Conservation (phyloP, 2,797 vertebrate species). For the Xenentodon cancila region DNA sequence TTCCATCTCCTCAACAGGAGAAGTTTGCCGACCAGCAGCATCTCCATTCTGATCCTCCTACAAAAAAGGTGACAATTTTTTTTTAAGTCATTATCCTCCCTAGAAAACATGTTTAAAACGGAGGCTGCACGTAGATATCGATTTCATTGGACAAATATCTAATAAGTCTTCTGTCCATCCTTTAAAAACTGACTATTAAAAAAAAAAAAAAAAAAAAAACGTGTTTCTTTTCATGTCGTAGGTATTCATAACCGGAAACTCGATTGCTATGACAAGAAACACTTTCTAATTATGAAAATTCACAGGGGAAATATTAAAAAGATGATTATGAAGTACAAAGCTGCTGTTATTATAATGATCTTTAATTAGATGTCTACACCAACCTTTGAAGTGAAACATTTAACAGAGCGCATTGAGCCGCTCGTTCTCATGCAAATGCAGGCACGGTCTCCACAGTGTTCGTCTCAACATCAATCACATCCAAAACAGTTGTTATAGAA, state of each 20-base stretch:
- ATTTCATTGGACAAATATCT: background rate
- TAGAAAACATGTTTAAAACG: background rate
- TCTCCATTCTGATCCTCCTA: conserved; percentile 60
- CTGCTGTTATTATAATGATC: conserved; percentile 53
- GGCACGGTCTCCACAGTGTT: conserved; percentile 29
- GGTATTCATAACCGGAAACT: conserved; percentile 46
- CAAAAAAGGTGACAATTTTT: conserved; percentile 17
- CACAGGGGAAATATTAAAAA: conserved; percentile 61
- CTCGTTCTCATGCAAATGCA: conserved; percentile 67
- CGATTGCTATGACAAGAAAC: conserved; percentile 50
- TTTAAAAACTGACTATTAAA: background rate
- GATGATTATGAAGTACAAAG: conserved; percentile 69
- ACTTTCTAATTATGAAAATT: conserved; percentile 54
- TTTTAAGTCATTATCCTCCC: background rate
- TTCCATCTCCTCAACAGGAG: conserved; percentile 30
- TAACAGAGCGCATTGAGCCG: conserved; percentile 34
- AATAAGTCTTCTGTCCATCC: background rate
- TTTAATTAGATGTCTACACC: conserved; percentile 68
- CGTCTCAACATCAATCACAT: conserved; percentile 32
- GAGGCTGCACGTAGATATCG: background rate
- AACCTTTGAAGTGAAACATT: conserved; percentile 79
- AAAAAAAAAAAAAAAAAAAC: background rate
- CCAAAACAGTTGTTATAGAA: conserved; percentile 27
- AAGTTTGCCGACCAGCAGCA: conserved; percentile 25
- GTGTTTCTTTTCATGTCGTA: conserved; percentile 14